Conservation (phyloP, 1,140 invertebrate species). For the Macrobrachium rosenbergii region DNA sequence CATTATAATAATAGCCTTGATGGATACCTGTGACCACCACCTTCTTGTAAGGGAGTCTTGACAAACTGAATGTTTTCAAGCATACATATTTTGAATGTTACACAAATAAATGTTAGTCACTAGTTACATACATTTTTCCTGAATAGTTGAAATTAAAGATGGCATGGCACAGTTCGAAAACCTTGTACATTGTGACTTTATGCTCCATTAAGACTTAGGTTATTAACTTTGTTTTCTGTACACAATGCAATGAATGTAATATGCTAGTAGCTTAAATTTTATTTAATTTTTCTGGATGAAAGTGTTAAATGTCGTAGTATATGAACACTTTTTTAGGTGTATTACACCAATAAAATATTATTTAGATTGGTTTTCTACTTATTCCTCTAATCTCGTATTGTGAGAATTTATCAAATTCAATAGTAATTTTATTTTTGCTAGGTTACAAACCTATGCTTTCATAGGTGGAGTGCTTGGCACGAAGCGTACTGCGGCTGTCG, state of each 20-base stretch:
- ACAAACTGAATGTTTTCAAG: constrained; percentile 11
- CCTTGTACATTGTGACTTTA: not conserved
- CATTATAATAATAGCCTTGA: too few relatives aligned
- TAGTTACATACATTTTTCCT: constrained; percentile 2
- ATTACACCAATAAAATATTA: constrained; percentile 64
- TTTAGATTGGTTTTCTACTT: constrained; percentile 31
- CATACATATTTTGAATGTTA: constrained; percentile 12
- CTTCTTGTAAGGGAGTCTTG: too few relatives aligned
- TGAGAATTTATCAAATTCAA: too few relatives aligned
- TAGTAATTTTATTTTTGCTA: too few relatives aligned
- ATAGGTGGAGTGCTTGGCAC: too few relatives aligned
- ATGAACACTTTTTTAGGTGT: constrained; percentile 65
- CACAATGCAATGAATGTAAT: constrained; percentile 59
- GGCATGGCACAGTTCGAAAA: not conserved
- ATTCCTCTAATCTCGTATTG: too few relatives aligned
- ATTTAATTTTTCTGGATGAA: constrained; percentile 62
- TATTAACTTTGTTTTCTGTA: constrained; percentile 57
- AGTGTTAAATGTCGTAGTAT: constrained; percentile 63
- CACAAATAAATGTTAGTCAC: constrained; percentile 1
- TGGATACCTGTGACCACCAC: too few relatives aligned
- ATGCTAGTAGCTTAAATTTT: constrained; percentile 60
- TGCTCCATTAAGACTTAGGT: constrained; percentile 27
- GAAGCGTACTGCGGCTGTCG: too few relatives aligned
- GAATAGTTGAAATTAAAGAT: constrained; percentile 18
- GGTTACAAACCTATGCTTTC: too few relatives aligned